Base-by-base conservation (phyloP, 2,888 invertebrate species). In the Platycnemis pennipes region DNA sequence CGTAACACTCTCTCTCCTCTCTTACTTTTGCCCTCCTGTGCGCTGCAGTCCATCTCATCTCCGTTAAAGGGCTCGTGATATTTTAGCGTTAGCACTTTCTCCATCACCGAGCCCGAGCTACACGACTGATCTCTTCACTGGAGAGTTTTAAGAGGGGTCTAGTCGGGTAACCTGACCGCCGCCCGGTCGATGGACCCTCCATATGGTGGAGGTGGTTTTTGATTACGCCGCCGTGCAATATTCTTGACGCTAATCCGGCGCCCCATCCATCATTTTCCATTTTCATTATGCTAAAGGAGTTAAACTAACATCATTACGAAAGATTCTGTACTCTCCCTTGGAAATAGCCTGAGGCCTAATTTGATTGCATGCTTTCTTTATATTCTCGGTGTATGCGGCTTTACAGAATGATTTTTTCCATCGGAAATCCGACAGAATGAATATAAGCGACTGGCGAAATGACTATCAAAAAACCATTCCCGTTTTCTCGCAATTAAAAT, bases 261-360 rank as follows among this genome's bases (percentile, higher is more conserved):
- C 77, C 31, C 77, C 77, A 77, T 77, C 77, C 77, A 77, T 77
- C 77, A 77, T 77, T 77, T 77, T 77, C 77, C 77, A 37, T 37
- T 77, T 77, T 77, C 77, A 77, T 77, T 77, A 77, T 77, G 77
- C 77, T 37, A 77, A 77, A 77, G 77, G 31, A 77, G 77, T 77
- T 77, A 31, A 77, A 77, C 26, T 77, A 77, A 77, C 77, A 37
- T 22, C 13, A 77, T 77, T 77, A 77, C 77, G 77, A 77, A 16
- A 77, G 77, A 37, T 77, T 77, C 31, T 77, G 8, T 0, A 5
- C 77, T 31, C 77, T 26, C 77, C n/a, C 3, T 37, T 13, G 63
- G 63, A 63, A 63, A 77, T 11, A 77, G 77, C 77, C 77, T 26
- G 8, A 13, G 11, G 31, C 13, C 8, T 37, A 77, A 77, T 37